phyloP scores from a whole-genome alignment of 1,140 invertebrate species.

The Chrysomallon squamiferum region DNA sequence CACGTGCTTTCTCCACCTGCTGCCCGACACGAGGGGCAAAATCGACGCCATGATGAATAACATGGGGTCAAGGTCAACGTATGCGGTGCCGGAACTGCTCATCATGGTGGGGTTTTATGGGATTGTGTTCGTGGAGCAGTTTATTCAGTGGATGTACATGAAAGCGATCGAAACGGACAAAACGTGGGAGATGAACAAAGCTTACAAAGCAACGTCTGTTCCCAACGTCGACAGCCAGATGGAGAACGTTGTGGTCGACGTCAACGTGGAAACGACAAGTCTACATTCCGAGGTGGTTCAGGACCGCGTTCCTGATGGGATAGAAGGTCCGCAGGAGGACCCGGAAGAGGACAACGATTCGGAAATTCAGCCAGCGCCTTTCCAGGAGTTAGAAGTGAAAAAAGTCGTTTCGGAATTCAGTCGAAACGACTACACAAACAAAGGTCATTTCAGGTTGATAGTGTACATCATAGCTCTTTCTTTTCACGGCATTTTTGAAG shows the following conservation, averaged over 20 bases:
- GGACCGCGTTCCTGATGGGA: constrained; percentile 28
- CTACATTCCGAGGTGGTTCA: constrained; percentile 17
- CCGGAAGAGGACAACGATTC: constrained; percentile 25
- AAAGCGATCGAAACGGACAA: constrained; percentile 6
- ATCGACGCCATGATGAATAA: constrained; percentile 53
- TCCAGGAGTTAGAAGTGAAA: constrained; percentile 49
- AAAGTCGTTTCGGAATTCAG: constrained; percentile 49
- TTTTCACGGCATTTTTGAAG: constrained; percentile 91
- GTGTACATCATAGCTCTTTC: constrained; percentile 84
- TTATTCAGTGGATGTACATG: constrained; percentile 55
- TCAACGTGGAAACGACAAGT: constrained; percentile 1
- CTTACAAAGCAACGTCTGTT: neutral
- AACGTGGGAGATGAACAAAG: neutral
- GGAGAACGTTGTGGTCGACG: neutral
- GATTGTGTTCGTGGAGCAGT: constrained; percentile 69
- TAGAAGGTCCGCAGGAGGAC: constrained; percentile 30
- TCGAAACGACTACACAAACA: constrained; percentile 33
- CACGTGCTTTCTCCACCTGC: constrained; percentile 68
- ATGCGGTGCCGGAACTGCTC: constrained; percentile 68
- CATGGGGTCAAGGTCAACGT: constrained; percentile 56
- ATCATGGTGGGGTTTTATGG: constrained; percentile 69
- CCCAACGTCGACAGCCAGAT: neutral
- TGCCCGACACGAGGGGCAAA: constrained; percentile 66
- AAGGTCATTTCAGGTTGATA: constrained; percentile 48
- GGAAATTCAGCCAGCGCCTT: constrained; percentile 35